Percentiles rank a stretch among this genome's conserved stretches.
Conservation (phyloP, 2,113 vertebrate species). For the Eulemur macaco region DNA sequence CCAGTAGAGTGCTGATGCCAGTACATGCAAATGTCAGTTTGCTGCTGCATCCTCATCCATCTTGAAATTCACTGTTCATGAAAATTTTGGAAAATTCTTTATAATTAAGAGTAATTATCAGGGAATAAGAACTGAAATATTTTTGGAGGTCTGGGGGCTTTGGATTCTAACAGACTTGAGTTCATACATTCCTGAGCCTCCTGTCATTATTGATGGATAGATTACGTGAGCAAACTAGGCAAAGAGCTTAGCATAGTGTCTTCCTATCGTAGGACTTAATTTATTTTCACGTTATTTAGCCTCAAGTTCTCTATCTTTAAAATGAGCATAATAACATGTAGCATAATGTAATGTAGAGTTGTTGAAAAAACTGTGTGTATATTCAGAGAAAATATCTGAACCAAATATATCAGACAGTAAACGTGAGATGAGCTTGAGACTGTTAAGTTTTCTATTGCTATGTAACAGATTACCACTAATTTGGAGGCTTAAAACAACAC, state of each 20-base stretch:
- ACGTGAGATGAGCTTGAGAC: background rate
- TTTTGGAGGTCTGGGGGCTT: background rate
- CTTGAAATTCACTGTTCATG: background rate
- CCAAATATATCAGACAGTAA: background rate
- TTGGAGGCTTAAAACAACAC: background rate
- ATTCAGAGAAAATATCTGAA: background rate
- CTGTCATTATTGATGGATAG: background rate
- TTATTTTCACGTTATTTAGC: background rate
- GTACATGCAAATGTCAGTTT: rapidly evolving
- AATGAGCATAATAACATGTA: background rate
- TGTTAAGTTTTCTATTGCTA: background rate
- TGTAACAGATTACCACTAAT: background rate
- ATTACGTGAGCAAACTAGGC: background rate
- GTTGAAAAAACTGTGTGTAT: background rate
- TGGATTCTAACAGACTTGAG: background rate
- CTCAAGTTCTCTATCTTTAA: background rate
- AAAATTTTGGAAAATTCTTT: background rate
- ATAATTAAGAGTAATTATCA: background rate
- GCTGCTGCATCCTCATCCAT: background rate
- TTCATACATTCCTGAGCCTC: background rate
- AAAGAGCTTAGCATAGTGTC: background rate
- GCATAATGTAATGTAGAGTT: background rate
- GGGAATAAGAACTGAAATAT: background rate
- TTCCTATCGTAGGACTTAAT: background rate
- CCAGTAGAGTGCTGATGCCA: no score